phyloP scores from a whole-genome alignment of 2,797 vertebrate genomes.

The Sebastes trivittatus region DNA sequence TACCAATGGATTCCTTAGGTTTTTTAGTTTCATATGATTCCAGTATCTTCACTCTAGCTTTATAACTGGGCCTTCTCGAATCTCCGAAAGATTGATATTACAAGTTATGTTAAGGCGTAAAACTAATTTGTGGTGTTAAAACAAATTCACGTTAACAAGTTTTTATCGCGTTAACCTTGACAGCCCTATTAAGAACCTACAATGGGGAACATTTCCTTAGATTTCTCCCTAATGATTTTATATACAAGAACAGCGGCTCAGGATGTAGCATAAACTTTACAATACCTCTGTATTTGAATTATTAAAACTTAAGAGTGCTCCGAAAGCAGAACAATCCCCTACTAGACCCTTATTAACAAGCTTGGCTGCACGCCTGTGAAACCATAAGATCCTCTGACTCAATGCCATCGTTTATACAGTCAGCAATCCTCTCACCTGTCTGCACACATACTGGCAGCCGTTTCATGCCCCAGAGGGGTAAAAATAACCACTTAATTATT shows the following conservation, averaged over 20 bases:
- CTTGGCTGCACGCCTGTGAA: constrained; percentile 73
- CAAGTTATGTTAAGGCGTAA: too few species aligned
- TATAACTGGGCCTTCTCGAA: too few species aligned
- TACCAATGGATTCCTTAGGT: too few species aligned
- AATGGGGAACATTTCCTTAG: constrained; percentile 1
- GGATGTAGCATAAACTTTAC: constrained; percentile 38
- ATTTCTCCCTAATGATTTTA: background rate
- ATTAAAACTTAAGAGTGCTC: constrained; percentile 57
- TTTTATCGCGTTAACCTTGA: too few species aligned
- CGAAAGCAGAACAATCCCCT: constrained; percentile 53
- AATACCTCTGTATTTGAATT: constrained; percentile 61
- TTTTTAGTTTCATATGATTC: too few species aligned
- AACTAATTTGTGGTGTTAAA: too few species aligned
- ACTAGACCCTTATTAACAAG: constrained; percentile 62
- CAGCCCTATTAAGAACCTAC: background rate
- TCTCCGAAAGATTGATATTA: accelerated
- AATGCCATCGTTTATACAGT: constrained; percentile 77
- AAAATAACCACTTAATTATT: constrained; percentile 77
- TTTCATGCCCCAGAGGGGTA: constrained; percentile 63
- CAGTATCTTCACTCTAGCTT: too few species aligned
- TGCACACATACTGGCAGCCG: constrained; percentile 65
- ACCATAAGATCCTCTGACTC: constrained; percentile 71
- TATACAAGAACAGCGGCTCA: constrained; percentile 18
- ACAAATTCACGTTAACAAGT: too few species aligned
- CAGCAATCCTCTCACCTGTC: constrained; percentile 81